Evolutionary conservation across 2,797 vertebrate genomes (phyloP), one percentile per base, ranked within the genome.

Genomic region (Halcyon smyrnensis): DNA sequence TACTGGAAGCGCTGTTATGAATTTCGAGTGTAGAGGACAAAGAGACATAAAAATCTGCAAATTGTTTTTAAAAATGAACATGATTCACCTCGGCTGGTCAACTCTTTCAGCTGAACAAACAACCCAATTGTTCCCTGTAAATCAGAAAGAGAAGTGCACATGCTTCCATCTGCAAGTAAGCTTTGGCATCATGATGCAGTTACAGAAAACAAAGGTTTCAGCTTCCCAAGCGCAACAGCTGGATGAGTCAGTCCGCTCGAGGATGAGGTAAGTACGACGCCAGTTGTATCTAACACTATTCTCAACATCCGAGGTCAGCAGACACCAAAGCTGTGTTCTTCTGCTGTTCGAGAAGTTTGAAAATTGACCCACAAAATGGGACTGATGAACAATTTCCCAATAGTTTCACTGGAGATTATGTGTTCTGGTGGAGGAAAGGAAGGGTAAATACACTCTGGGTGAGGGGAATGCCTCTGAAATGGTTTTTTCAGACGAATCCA

Each of bases 61-160:
- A 8, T 43, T 53, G 28, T 60, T 56, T 30, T 24, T 3, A 53
- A 60, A 84, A 41, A 53, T 17, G 36, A 41, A 77, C 76, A 85
- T 62, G 63, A 95, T 88, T 93, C 80, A 37, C 77, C 53, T 68
- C 30, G 8, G 83, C 57, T 78, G 88, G 64, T 36, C 36, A 53
- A 39, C 6, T 24, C 50, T 59, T 28, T 56, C 94, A 95, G 91
- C 81, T 89, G 94, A 81, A 94, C 65, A 96, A 95, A 89, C 87
- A 84, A 78, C 9, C 30, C 34, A 12, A 57, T 4, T 13, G 45
- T 34, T 50, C 46, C 62, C 79, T 56, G 73, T 82, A 62, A 87
- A 90, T 27, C 25, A 19, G 48, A 62, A 76, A 79, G 84, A 43
- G n/a, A 62, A 83, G 68, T 0, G 25, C 8, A 19, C 14, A 2